These are phyloP conservation scores for Naso thynnoides DNA, from an alignment of 2,797 vertebrate species.

Conservation along the genomic window DNA sequence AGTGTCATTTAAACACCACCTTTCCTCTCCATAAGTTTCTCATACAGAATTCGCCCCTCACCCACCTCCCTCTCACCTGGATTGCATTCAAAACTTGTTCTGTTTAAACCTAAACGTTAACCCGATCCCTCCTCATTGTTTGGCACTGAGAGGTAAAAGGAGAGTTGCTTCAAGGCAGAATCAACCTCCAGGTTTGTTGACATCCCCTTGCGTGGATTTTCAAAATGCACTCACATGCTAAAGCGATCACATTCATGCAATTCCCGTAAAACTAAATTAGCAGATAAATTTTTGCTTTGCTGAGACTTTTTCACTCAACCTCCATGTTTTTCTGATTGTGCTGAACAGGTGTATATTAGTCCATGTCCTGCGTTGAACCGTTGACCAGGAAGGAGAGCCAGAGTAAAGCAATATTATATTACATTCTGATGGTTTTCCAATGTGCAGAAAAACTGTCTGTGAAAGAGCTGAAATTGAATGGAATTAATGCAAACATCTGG, in stretches of 20 bases:
- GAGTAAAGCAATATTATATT: conserved; percentile 64
- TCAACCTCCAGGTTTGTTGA: conserved; percentile 43
- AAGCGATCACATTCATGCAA: conserved; percentile 53
- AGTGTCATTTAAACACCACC: conserved; percentile 66
- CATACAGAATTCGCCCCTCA: conserved; percentile 52
- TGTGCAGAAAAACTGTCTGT: conserved; percentile 50
- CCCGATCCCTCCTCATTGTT: conserved; percentile 35
- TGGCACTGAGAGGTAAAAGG: conserved; percentile 30
- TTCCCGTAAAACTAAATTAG: conserved; percentile 50
- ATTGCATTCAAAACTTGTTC: conserved; percentile 72
- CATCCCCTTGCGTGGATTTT: conserved; percentile 39
- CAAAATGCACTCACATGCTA: conserved; percentile 57
- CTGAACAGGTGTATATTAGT: conserved; percentile 59
- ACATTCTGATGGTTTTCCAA: conserved; percentile 67
- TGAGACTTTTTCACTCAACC: conserved; percentile 38
- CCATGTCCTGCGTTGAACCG: conserved; percentile 56
- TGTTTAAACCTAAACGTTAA: conserved; percentile 60
- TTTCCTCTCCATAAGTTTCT: conserved; percentile 72
- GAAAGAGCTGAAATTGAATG: conserved; percentile 48
- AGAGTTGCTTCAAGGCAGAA: conserved; percentile 37
- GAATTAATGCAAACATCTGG: conserved; percentile 66
- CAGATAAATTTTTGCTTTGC: conserved; percentile 40
- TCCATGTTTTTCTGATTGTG: conserved; percentile 41
- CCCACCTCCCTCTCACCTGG: conserved; percentile 74
- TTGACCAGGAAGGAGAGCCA: conserved; percentile 51